Evolutionary conservation across 2,113 vertebrate genomes (phyloP).

Genomic region (Aptenodytes patagonicus): DNA sequence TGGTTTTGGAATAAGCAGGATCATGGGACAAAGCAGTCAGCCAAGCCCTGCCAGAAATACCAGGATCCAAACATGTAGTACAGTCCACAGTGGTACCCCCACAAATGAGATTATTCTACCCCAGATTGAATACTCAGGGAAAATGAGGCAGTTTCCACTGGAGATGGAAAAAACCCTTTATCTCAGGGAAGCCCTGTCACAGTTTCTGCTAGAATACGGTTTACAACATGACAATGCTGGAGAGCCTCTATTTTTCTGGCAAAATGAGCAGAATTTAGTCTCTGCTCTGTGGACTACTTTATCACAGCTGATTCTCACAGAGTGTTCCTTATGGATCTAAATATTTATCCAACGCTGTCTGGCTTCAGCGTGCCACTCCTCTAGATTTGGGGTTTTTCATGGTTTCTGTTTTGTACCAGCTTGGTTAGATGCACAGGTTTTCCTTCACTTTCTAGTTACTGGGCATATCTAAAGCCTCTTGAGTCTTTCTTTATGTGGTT

Average conservation of each 20-base stretch:
- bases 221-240: not conserved
- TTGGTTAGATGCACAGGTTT: not conserved
- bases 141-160: not conserved
- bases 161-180: not conserved
- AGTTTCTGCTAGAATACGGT: not conserved
- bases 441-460: not conserved
- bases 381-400: not conserved
- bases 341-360: not conserved
- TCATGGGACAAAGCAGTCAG: not conserved
- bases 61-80: not conserved
- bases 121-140: not conserved
- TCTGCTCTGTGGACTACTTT: not conserved
- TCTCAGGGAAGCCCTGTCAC: not conserved
- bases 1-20: not conserved
- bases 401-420: not conserved
- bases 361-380: not conserved
- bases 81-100: not conserved
- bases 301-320: not conserved
- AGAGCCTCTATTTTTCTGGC: not conserved
- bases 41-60: not conserved
- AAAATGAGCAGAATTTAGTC: not conserved
- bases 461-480: not conserved
- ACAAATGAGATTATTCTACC: not conserved
- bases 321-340: not conserved
- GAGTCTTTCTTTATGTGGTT: not conserved